Evolutionary conservation across 53 echinoderm and acorn worm genomes (phyloP).

Genomic region (Echinometra lucunter): DNA sequence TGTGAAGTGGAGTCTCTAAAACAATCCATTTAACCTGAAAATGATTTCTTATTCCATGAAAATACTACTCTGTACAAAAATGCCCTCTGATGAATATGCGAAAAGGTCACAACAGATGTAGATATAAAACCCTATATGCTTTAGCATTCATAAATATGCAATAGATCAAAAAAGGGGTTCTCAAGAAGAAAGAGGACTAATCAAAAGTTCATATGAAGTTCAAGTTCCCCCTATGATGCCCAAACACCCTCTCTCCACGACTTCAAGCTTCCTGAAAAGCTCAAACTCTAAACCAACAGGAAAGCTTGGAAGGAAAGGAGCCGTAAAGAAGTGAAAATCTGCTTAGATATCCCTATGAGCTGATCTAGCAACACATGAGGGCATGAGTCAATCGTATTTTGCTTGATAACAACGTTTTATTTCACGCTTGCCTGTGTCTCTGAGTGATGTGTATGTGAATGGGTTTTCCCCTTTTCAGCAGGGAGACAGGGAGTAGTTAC

Average conservation of each 20-base stretch:
- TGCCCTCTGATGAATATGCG: no score
- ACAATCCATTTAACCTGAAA: no score
- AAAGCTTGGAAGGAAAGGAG: constrained; percentile 47
- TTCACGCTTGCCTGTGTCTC: constrained; percentile 33
- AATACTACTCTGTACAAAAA: no score
- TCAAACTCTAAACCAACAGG: constrained; percentile 52
- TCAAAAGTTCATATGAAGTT: constrained; percentile 1
- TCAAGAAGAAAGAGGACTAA: not conserved
- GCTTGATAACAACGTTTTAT: not conserved
- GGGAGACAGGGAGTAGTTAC: not conserved
- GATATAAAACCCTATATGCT: no score
- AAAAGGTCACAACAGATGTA: no score
- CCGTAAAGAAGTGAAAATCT: constrained; percentile 48
- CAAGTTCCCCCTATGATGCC: constrained; percentile 26
- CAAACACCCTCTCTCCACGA: not conserved
- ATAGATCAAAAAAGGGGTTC: no score
- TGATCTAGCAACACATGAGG: not conserved
- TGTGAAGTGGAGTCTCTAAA: no score
- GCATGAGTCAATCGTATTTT: constrained; percentile 38
- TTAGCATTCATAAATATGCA: no score
- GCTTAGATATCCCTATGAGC: constrained; percentile 13
- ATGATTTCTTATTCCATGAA: no score
- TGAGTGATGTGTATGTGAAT: not conserved
- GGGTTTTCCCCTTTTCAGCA: not conserved
- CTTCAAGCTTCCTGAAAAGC: not conserved